Evolutionary conservation across 2,888 invertebrate genomes (phyloP).

Genomic region (Caenorhabditis japonica): DNA sequence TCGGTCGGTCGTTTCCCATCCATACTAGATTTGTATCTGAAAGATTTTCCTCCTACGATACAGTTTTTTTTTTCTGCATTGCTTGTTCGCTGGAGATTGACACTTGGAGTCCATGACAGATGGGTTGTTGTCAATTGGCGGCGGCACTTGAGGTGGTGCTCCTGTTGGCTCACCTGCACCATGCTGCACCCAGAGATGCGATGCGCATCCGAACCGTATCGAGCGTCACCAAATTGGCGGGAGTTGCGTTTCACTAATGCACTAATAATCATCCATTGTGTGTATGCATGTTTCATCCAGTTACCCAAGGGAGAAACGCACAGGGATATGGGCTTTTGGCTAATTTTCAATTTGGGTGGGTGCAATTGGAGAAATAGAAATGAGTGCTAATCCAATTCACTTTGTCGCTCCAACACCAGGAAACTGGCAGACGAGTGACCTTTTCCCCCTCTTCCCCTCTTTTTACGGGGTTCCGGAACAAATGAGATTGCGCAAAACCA

Average conservation of each 20-base stretch:
- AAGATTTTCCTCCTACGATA: not conserved
- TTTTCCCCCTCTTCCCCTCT: too few relatives aligned
- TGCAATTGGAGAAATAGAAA: too few relatives aligned
- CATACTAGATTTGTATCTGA: conserved; percentile 18
- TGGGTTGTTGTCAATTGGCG: conserved; percentile 16
- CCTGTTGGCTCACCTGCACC: conserved; percentile 44
- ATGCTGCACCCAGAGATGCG: conserved; percentile 47
- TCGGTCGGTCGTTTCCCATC: not conserved
- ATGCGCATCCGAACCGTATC: conserved; percentile 18
- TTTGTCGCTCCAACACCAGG: not conserved
- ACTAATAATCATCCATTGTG: conserved; percentile 14
- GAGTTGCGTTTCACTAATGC: not conserved
- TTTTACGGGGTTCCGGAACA: conserved; percentile 28
- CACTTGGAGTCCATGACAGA: conserved; percentile 18
- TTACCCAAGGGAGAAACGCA: too few relatives aligned
- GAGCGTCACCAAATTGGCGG: not conserved
- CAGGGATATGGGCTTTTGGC: conserved; percentile 16
- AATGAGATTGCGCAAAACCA: conserved; percentile 41
- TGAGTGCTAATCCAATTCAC: conserved; percentile 41
- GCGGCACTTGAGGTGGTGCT: not conserved
- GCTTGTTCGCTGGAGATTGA: conserved; percentile 13
- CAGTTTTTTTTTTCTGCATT: not conserved
- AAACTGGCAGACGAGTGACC: conserved; percentile 12
- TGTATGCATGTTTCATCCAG: conserved; percentile 6
- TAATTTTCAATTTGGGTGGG: conserved; percentile 36